Evolutionary conservation across 1,140 invertebrate genomes (phyloP).

Genomic region (Monochamus saltuarius): DNA sequence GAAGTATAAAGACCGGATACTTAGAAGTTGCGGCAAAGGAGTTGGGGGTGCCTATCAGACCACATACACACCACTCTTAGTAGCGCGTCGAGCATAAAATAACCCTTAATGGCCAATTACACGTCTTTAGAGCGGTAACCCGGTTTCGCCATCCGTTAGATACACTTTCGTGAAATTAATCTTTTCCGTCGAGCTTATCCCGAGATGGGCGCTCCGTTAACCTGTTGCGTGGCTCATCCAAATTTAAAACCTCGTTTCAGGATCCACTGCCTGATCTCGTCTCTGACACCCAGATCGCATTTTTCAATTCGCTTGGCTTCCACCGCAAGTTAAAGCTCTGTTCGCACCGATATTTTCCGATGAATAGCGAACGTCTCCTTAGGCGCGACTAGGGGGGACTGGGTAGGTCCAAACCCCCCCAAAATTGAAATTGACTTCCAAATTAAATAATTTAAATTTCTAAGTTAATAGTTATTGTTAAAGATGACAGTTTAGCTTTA

Average conservation of each 20-base stretch:
- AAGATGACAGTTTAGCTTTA: no score
- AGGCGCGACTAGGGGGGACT: no score
- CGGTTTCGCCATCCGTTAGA: no score
- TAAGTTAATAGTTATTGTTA: no score
- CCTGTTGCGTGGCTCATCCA: conserved; percentile 41
- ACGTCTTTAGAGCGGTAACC: conserved; percentile 32
- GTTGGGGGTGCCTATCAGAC: conserved; percentile 40
- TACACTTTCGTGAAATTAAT: conserved; percentile 22
- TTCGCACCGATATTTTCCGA: no score
- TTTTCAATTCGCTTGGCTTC: no score
- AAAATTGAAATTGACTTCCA: no score
- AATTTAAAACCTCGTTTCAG: conserved; percentile 32
- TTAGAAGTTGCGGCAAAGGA: conserved; percentile 42
- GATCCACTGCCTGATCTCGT: conserved; percentile 1
- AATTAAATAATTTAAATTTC: no score
- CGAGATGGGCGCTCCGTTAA: conserved; percentile 28
- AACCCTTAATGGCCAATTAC: conserved; percentile 48
- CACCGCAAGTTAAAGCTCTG: no score
- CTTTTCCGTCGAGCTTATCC: conserved; percentile 36
- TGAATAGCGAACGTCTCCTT: no score
- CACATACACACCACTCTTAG: conserved; percentile 42
- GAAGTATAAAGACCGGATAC: conserved; percentile 44
- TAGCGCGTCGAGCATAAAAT: conserved; percentile 40
- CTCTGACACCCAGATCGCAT: no score
- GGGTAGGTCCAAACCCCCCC: no score